phyloP scores from a whole-genome alignment of 2,888 invertebrate genomes.

The Anoncus sp. region DNA sequence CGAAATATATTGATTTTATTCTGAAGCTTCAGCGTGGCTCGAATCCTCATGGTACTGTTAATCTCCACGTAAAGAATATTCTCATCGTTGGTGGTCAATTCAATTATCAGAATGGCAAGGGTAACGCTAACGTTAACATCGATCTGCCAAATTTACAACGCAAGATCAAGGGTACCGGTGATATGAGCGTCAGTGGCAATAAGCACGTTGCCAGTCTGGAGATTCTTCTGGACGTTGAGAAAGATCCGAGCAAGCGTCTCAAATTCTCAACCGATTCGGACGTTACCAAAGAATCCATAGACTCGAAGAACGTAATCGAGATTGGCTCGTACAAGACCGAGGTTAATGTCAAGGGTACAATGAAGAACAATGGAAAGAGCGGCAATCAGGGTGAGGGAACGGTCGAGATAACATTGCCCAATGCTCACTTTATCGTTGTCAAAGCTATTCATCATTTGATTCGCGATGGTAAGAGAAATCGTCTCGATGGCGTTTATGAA shows the following conservation, averaged over 20 bases:
- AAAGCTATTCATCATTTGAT: constrained; percentile 81
- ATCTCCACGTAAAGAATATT: constrained; percentile 86
- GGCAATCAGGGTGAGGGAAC: constrained; percentile 83
- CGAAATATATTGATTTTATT: constrained; percentile 85
- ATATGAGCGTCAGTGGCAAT: constrained; percentile 86
- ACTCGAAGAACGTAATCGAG: constrained; percentile 86
- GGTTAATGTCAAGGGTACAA: constrained; percentile 83
- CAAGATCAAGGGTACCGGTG: constrained; percentile 83
- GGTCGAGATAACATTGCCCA: constrained; percentile 84
- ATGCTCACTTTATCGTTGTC: constrained; percentile 82
- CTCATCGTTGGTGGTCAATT: constrained; percentile 87
- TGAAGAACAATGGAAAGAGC: constrained; percentile 80
- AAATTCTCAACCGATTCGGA: constrained; percentile 87
- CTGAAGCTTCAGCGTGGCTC: constrained; percentile 83
- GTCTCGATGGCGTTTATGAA: constrained; percentile 67
- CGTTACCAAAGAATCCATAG: constrained; percentile 84
- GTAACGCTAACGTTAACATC: constrained; percentile 85
- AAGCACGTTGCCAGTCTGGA: constrained; percentile 87
- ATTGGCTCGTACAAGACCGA: constrained; percentile 83
- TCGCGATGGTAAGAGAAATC: constrained; percentile 72
- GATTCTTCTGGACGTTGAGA: constrained; percentile 88
- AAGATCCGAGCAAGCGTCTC: constrained; percentile 88
- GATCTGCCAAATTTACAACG: constrained; percentile 85
- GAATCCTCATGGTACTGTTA: constrained; percentile 84
- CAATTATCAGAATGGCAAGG: constrained; percentile 87